phyloP scores from a whole-genome alignment of 2,113 vertebrate genomes.

The Puffinus mauretanicus region DNA sequence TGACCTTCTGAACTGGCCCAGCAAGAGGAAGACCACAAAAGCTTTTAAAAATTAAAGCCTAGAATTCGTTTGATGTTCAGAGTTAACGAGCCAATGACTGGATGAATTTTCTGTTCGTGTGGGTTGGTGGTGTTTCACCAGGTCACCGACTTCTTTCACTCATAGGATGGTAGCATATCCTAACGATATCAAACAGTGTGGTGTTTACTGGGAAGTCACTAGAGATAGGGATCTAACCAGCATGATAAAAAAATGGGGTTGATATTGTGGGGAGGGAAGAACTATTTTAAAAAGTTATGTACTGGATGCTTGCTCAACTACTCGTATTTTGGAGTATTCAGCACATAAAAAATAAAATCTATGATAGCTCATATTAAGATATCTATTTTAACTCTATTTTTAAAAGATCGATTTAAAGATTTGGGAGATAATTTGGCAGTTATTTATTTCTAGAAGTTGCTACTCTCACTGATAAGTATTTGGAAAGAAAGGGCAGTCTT shows the following conservation, averaged over 20 bases:
- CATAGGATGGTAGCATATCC: background rate
- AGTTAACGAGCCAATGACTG: slow-evolving; percentile 16
- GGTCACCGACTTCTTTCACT: background rate
- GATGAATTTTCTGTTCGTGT: background rate
- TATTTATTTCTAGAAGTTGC: slow-evolving; percentile 64
- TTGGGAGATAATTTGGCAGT: slow-evolving; percentile 62
- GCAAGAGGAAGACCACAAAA: slow-evolving; percentile 24
- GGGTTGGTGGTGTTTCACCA: background rate
- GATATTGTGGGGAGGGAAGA: slow-evolving; percentile 44
- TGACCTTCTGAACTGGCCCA: slow-evolving; percentile 24
- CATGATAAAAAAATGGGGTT: background rate
- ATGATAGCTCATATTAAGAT: slow-evolving; percentile 65
- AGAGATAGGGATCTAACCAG: slow-evolving; percentile 29
- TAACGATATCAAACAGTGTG: background rate
- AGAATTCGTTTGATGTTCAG: slow-evolving; percentile 19
- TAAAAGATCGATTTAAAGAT: slow-evolving; percentile 48
- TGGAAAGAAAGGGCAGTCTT: slow-evolving; percentile 41
- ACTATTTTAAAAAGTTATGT: slow-evolving; percentile 52
- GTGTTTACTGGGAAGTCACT: slow-evolving; percentile 47
- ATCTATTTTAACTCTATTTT: slow-evolving; percentile 69
- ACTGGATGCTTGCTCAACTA: slow-evolving; percentile 51
- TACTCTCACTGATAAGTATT: slow-evolving; percentile 2
- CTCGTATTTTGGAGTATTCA: slow-evolving; percentile 48
- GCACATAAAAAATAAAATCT: slow-evolving; percentile 53
- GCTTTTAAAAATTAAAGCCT: slow-evolving; percentile 25